Base-by-base conservation (phyloP, 2,888 invertebrate genomes). In the Unio delphinus region DNA sequence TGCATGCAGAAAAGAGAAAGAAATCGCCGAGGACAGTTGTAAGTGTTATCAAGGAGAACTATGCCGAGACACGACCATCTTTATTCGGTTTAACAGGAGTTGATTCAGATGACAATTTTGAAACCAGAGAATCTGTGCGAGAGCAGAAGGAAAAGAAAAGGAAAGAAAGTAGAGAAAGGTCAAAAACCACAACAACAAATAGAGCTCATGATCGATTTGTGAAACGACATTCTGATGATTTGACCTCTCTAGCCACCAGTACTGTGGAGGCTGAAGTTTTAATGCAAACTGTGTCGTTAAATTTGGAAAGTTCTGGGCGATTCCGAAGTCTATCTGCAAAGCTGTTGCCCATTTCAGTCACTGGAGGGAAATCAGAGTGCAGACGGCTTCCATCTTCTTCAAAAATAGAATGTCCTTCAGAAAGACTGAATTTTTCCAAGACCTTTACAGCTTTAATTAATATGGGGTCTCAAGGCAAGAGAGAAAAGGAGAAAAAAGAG, bases 401-500 rank as follows among this genome's bases (percentile, higher is more conserved):
- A 56, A 77, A 75, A 68, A 65, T 75, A 8, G 80, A 81, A 23
- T 85, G 86, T 73, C 83, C 87, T 1, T 70, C 75, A 67, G 88
- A 87, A 11, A 76, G 89, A 67, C 70, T 81, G 34, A 79, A 76
- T 17, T 89, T 89, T 74, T 83, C 84, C 64, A 80, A 93, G 86
- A 94, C 94, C 0, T 94, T 95, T 89, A 93, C 94, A 81, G 92
- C 94, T 91, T 91, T 95, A 68, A 94, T 95, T 83, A 93, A 94
- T 83, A 92, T 95, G 83, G 91, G 91, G n/a, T 90, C 89, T 65
- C 80, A 86, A 55, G 89, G 89, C 1, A 86, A 85, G 67, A 87
- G 87, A 73, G 84, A 86, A 61, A 86, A 86, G 70, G 87, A 87
- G 63, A 73, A 74, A 61, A 80, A 82, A 68, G 76, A 80, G 65